Conservation (phyloP, 1,140 invertebrate genomes). For the Ganaspis sp. region DNA sequence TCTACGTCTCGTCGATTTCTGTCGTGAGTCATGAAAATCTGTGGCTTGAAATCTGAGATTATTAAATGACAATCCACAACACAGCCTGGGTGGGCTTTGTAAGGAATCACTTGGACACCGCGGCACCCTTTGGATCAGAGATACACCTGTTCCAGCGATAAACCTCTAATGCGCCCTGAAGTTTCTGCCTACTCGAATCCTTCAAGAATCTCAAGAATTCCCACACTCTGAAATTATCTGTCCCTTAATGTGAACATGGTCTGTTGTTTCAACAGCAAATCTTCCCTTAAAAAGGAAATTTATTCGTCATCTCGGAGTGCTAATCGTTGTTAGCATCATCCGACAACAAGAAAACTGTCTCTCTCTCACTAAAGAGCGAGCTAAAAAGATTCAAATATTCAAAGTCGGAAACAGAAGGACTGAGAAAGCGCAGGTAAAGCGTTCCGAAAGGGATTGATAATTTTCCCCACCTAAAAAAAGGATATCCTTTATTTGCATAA, state of each 20-base stretch:
- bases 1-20: neutral
- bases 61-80: constrained; percentile 6
- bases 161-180: constrained; percentile 22
- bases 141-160: constrained; percentile 29
- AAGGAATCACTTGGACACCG: neutral
- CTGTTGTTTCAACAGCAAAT: constrained; percentile 9
- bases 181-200: constrained; percentile 5
- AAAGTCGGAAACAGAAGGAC: constrained; percentile 28
- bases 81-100: constrained; percentile 4
- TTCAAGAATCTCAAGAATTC: constrained; percentile 3
- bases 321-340: constrained; percentile 31
- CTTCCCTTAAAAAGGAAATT: neutral
- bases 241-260: constrained; percentile 11
- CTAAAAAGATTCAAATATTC: too few relatives aligned
- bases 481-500: constrained; percentile 56
- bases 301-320: constrained; percentile 8
- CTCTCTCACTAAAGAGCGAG: too few relatives aligned
- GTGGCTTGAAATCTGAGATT: neutral
- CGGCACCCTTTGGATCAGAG: neutral
- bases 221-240: neutral
- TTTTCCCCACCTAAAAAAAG: too few relatives aligned
- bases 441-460: too few relatives aligned
- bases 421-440: constrained; percentile 50
- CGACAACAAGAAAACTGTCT: constrained; percentile 49
- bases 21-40: neutral